Base-by-base conservation (phyloP, 2,888 invertebrate genomes). In the Tromatobia lineatoria region DNA sequence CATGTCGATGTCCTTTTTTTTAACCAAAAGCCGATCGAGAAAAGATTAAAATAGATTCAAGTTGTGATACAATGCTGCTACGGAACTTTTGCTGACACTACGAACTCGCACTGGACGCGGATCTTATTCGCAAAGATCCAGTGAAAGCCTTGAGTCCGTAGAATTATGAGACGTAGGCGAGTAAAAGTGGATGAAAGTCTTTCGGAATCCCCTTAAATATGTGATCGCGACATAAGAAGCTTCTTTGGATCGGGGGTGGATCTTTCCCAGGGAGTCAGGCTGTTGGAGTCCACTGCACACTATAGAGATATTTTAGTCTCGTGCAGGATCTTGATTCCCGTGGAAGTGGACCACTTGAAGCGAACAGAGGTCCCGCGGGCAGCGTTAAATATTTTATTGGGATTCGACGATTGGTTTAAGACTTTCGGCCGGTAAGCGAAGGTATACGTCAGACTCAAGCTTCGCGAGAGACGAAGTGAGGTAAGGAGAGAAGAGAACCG, bases 341-440 rank as follows among this genome's bases (percentile, higher is more conserved):
- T 59, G 85, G 73, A 70, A 82, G 74, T 87, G 85, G 75, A 85
- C 90, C 88, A 90, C 91, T 91, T 91, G 90, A 90, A 88, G 83
- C 83, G 87, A 87, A 83, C 70, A 47, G 78, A 74, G 75, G 64
- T 84, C 82, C 82, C 86, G 82, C 88, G 88, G 88, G 87, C 89
- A 88, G 90, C 88, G 91, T 85, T 93, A 92, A 93, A 93, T 93
- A 93, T 93, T 93, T 93, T 88, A 93, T 93, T 82, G 90, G 88
- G 88, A 88, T 92, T 91, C 91, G 91, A 93, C 91, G 92, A 93
- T 93, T 93, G 93, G 88, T 92, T 90, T 89, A 90, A 92, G 92
- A 90, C 88, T 77, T 89, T 90, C 89, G 87, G 87, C 85, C 88
- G 82, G 85, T 87, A 83, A 88, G 88, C 86, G 87, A 79, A 81